Conservation (phyloP, 1,140 invertebrate species). For the Monomorium pharaonis region DNA sequence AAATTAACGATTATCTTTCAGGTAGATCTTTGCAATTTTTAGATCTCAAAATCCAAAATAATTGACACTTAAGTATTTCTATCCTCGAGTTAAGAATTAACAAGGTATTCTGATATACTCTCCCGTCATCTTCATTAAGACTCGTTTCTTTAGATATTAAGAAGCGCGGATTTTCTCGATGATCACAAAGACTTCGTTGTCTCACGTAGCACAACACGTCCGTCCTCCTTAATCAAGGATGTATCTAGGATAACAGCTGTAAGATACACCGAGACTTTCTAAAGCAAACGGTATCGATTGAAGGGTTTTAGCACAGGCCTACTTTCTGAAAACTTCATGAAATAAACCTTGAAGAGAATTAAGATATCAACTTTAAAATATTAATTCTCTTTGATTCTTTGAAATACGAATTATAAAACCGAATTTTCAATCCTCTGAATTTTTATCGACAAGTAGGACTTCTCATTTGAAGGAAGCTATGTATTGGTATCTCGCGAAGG, state of each 20-base stretch:
- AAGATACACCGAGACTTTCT: slow-evolving; percentile 18
- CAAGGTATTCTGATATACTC: not conserved
- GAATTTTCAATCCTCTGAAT: not conserved
- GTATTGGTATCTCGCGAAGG: not conserved
- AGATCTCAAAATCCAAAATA: not conserved
- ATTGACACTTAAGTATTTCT: not conserved
- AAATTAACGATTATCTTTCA: not conserved
- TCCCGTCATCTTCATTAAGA: not conserved
- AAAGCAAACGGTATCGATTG: slow-evolving; percentile 11
- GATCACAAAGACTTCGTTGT: not conserved
- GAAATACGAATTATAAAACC: not conserved
- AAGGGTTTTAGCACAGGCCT: not conserved
- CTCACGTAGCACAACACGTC: not conserved
- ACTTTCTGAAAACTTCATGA: not conserved
- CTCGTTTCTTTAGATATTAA: not conserved
- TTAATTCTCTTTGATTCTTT: not conserved
- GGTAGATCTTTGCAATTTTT: not conserved
- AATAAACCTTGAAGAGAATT: not conserved
- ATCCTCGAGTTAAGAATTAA: not conserved
- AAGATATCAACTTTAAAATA: not conserved
- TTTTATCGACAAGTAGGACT: not conserved
- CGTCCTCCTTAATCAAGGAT: slow-evolving; percentile 4
- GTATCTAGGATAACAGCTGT: slow-evolving; percentile 33
- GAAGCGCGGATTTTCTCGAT: not conserved
- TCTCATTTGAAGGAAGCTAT: not conserved